Evolutionary conservation across 1,140 invertebrate species (phyloP).

Genomic region (fruit fly (Drosophila melanogaster)): Release_6_plus_ISO1_MT NT_037436.4:9095001-9095500

Average conservation of each 20-base stretch:
- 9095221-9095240: constrained; percentile 36
- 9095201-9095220: constrained; percentile 24
- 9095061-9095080: too few species aligned
- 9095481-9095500: not conserved
- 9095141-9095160: constrained; percentile 46
- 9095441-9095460: constrained; percentile 29
- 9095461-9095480: not conserved
- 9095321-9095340: not conserved
- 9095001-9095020: constrained; percentile 13
- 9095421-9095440: constrained; percentile 44
- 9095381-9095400: constrained; percentile 43
- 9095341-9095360: constrained; percentile 20
- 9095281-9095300: constrained; percentile 20
- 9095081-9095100: constrained; percentile 40
- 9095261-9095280: constrained; percentile 34
- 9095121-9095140: constrained; percentile 1
- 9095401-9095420: constrained; percentile 3
- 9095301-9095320: not conserved
- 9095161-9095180: constrained; percentile 33
- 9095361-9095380: constrained; percentile 7
- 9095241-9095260: constrained; percentile 8
- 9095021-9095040: constrained; percentile 18
- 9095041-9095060: constrained; percentile 3
- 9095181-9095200: constrained; percentile 6
- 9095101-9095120: constrained; percentile 4